Base-by-base conservation (phyloP, 2,113 vertebrate species). In the Zootoca vivipara region DNA sequence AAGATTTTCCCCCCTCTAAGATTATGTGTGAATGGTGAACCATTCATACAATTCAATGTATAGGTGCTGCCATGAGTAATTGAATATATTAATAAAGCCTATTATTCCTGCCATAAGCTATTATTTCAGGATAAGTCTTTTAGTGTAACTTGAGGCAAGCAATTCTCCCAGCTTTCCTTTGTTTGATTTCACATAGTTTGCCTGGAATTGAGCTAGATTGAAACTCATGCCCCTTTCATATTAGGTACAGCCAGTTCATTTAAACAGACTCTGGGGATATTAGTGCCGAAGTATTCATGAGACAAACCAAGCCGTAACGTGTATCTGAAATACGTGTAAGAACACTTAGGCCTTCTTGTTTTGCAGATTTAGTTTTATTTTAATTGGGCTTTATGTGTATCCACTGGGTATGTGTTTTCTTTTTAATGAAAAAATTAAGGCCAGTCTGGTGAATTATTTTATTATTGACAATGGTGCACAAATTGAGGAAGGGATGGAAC, bases 351-450 rank as follows among this genome's bases (percentile, higher is more conserved):
- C 24, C 89, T 82, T 0, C 0, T 3, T 87, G 78, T 33, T 92
- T 93, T 90, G 10, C 38, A 46, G 33, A 1, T 0, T 87, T 30
- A 88, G 1, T 81, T 26, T 82, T 58, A 83, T 26, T 72, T 64
- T 85, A 52, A 62, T 26, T 52, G 62, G 13, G 40, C 26, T 30
- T 77, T 3, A 77, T n/a, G 1, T 28, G 1, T 64, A 3, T 74
- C 56, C 58, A 0, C 9, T 90, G 22, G 28, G 38, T 9, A 22
- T 3, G 89, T 89, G 79, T 64, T 82, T 13, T n/a, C n/a, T 18
- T 87, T 72, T 52, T 52, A 52, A 13, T 22, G 85, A 30, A 16
- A 93, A 12, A 24, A 15, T 83, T 89, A 83, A 74, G 84, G 26
- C 78, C 89, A 89, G 33, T 64, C 58, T 72, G 38, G 38, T 46